These are phyloP conservation scores for Phymorhynchus buccinoides DNA, from an alignment of 1,140 invertebrate species.

Conservation along the genomic window DNA sequence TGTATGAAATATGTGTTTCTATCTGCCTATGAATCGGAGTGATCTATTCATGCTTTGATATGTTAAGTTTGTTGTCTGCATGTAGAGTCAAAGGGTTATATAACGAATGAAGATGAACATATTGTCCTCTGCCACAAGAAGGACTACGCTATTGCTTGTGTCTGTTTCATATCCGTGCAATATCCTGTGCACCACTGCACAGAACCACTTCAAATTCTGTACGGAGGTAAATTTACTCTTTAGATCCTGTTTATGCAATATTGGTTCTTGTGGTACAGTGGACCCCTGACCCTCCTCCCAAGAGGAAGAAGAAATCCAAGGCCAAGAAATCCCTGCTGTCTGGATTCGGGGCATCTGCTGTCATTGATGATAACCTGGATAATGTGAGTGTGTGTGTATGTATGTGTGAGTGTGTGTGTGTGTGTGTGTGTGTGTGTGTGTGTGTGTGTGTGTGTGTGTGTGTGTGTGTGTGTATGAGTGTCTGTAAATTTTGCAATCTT, in stretches of 20 bases:
- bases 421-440: not conserved
- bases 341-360: conserved; percentile 65
- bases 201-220: too few species aligned
- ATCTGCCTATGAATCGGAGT: too few species aligned
- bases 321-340: conserved; percentile 66
- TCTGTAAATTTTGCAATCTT: not conserved
- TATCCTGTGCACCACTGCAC: too few species aligned
- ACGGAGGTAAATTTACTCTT: too few species aligned
- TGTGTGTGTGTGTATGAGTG: not conserved
- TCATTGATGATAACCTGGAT: conserved; percentile 40
- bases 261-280: conserved; percentile 56
- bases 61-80: too few species aligned
- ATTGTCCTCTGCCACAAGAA: too few species aligned
- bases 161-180: too few species aligned
- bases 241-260: not conserved
- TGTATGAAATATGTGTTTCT: not conserved
- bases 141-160: too few species aligned
- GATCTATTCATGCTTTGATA: too few species aligned
- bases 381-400: conserved; percentile 55
- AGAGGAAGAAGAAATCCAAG: conserved; percentile 65
- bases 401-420: not conserved
- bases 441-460: not conserved
- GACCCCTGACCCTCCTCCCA: conserved; percentile 68
- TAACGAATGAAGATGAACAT: not conserved
- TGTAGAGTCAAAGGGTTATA: too few species aligned